Evolutionary conservation across 2,113 vertebrate species (phyloP).

Genomic region (Oncorhynchus gorbuscha): DNA sequence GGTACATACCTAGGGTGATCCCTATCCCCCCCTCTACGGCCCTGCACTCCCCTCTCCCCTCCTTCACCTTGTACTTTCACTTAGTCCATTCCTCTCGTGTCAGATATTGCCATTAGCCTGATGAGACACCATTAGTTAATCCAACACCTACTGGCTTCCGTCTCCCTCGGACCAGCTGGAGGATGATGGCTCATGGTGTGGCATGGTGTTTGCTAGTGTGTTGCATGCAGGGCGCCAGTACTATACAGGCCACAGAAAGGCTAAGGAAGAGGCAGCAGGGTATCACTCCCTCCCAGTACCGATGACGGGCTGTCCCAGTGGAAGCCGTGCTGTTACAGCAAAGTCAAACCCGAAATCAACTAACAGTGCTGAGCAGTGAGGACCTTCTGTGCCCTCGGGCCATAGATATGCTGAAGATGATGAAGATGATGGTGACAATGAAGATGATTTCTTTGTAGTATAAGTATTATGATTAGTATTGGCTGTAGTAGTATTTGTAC

Average conservation of each 20-base stretch:
- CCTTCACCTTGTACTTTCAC: not conserved
- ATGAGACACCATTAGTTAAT: conserved; percentile 88
- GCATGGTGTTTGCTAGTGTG: conserved; percentile 26
- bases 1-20: conserved; percentile 53
- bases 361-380: not conserved
- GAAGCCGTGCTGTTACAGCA: not conserved
- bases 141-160: conserved; percentile 83
- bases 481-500: no score
- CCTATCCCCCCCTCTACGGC: conserved; percentile 48
- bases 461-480: no score
- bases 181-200: conserved; percentile 82
- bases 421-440: not conserved
- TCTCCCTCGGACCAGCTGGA: conserved; percentile 80
- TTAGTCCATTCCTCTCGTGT: conserved; percentile 71
- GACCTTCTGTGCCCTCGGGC: not conserved
- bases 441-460: not conserved
- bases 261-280: not conserved
- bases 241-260: not conserved
- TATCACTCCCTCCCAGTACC: no score
- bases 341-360: not conserved
- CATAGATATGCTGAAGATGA: not conserved
- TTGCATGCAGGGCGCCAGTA: conserved; percentile 76
- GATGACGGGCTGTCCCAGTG: not conserved
- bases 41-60: not conserved
- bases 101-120: conserved; percentile 83